phyloP scores from a whole-genome alignment of 1,140 invertebrate genomes.

The Platyura marginata region DNA sequence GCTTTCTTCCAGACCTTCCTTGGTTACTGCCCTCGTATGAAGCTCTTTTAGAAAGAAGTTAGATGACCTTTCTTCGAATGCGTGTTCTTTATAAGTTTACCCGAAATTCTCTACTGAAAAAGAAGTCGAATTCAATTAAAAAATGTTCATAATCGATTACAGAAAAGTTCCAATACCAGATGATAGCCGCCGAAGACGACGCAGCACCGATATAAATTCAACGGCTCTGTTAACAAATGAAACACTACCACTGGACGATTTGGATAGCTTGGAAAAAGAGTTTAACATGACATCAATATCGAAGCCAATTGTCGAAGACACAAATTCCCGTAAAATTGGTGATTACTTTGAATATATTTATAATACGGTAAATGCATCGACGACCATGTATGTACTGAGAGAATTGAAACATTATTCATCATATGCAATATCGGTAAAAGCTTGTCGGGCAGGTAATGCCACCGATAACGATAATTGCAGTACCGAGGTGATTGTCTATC shows the following conservation, averaged over 20 bases:
- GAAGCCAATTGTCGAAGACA: neutral
- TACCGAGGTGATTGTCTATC: neutral
- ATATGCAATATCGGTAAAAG: conserved; percentile 50
- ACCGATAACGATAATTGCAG: conserved; percentile 8
- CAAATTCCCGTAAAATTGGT: neutral
- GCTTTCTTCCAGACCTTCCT: no score
- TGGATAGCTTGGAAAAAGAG: no score
- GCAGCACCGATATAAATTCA: neutral
- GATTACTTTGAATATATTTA: neutral
- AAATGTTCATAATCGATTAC: neutral
- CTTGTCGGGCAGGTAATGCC: conserved; percentile 37
- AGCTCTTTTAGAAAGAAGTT: no score
- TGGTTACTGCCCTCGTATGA: no score
- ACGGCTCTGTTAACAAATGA: neutral
- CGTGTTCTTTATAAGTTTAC: no score
- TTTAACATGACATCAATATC: neutral
- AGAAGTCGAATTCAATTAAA: no score
- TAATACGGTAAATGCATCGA: conserved; percentile 8
- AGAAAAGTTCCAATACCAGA: neutral
- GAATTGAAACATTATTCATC: conserved; percentile 50
- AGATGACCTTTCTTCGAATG: no score
- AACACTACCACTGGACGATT: conserved; percentile 7
- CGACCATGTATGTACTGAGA: conserved; percentile 30
- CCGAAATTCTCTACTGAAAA: no score
- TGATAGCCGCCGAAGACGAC: neutral